Percentiles rank a stretch among this genome's conserved stretches.
These are phyloP conservation scores for Caenorhabditis remanei DNA, from an alignment of 1,140 invertebrate genomes.

Conservation along the genomic window DNA sequence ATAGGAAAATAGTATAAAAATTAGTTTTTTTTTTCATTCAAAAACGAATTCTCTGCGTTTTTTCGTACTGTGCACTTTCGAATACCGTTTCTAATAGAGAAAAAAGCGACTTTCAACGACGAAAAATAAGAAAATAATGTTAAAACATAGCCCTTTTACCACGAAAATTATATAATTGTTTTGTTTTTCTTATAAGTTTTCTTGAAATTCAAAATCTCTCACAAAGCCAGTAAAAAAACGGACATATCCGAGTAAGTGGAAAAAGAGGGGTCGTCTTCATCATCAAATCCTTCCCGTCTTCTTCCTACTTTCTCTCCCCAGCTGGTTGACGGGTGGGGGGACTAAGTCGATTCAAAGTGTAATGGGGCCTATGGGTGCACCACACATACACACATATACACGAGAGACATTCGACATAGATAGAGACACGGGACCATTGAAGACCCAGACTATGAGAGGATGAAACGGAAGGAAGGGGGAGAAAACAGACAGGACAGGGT, in stretches of 20 bases:
- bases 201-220: no score
- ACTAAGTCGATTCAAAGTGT: slow-evolving; percentile 35
- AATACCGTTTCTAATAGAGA: no score
- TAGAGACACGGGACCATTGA: slow-evolving; percentile 6
- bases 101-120: no score
- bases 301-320: neutral
- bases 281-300: neutral
- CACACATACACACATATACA: neutral
- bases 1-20: no score
- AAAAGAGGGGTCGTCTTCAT: slow-evolving; percentile 31
- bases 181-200: no score
- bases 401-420: slow-evolving; percentile 32
- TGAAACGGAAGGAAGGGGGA: neutral
- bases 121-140: no score
- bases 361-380: slow-evolving; percentile 23
- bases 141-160: no score
- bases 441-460: slow-evolving; percentile 10
- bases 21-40: no score
- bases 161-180: no score
- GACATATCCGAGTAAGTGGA: slow-evolving; percentile 4
- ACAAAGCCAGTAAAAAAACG: neutral
- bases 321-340: neutral
- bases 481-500: neutral
- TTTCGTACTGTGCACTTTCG: no score
- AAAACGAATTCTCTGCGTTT: no score